phyloP scores from a whole-genome alignment of 2,113 vertebrate species.

The Corythornis cristatus region DNA sequence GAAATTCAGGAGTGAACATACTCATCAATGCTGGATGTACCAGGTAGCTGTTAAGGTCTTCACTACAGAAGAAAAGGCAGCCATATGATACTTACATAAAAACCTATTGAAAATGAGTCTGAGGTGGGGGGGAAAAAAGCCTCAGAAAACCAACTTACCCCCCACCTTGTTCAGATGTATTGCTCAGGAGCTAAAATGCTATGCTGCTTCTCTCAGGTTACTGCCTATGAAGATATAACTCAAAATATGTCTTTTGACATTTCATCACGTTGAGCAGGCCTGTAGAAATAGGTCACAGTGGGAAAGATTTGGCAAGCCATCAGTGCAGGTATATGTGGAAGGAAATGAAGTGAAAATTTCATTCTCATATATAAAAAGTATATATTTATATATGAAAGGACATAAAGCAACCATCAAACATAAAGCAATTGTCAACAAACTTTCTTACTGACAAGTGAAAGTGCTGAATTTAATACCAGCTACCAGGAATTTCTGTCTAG shows the following conservation, averaged over 20 bases:
- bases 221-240: not conserved
- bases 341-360: not conserved
- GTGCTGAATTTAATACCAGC: not conserved
- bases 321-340: not conserved
- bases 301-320: not conserved
- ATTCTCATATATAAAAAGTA: not conserved
- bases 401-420: not conserved
- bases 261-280: not conserved
- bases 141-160: not conserved
- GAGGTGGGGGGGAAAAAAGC: accelerated
- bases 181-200: not conserved
- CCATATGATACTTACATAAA: not conserved
- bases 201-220: not conserved
- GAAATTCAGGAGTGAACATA: not conserved
- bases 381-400: not conserved
- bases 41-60: not conserved
- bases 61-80: not conserved
- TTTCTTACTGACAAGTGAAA: not conserved
- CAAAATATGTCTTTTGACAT: not conserved
- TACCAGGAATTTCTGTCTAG: not conserved
- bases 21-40: not conserved
- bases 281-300: not conserved
- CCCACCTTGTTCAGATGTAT: not conserved
- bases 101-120: not conserved
- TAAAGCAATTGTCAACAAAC: not conserved